Evolutionary conservation across 2,888 invertebrate species (phyloP), one percentile per base, ranked within the genome.

Genomic region (Stictocephala bisonia): DNA sequence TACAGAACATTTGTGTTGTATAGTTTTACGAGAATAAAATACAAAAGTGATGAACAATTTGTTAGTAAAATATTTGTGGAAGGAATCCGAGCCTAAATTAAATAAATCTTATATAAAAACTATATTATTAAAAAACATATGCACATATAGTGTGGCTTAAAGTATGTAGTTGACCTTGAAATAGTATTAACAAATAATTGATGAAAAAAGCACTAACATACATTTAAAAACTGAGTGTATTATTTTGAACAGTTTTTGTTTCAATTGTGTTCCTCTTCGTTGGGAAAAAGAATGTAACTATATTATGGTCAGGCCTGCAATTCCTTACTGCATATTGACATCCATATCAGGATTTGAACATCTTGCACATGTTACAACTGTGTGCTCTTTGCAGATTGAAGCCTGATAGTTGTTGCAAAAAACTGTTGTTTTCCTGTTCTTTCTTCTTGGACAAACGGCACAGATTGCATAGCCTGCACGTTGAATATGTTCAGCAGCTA

Each of bases 351-450:
- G n/a, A n/a, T n/a, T n/a, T n/a, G n/a, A n/a, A 51, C 51, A 51
- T 51, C 51, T 51, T 51, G 22, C 22, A 22, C 51, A 51, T 22
- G 20, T 18, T 51, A 24, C 20, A 20, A 22, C 18, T 51, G 51
- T 51, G 51, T 51, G 51, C n/a, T 66, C 40, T 35, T 66, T 66
- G 66, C 66, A 66, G 40, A 66, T 41, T 35, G 35, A 18, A 18
- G 35, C 44, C 3, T 66, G 31, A 35, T 41, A 66, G 15, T 18
- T 7, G 22, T n/a, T 66, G 35, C 66, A 66, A 20, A 24, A 24
- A 2, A 66, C 35, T 29, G 66, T 66, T 40, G 66, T 66, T 66
- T 66, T 66, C 35, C 66, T 66, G 66, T 66, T 66, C 18, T 66
- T 66, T 3, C 41, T 11, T 66, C 66, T 9, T 35, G 66, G 18